Percentiles rank a stretch among this genome's conserved stretches.
Evolutionary conservation across 2,113 vertebrate species (phyloP).

Genomic region (Halichoeres trimaculatus): DNA sequence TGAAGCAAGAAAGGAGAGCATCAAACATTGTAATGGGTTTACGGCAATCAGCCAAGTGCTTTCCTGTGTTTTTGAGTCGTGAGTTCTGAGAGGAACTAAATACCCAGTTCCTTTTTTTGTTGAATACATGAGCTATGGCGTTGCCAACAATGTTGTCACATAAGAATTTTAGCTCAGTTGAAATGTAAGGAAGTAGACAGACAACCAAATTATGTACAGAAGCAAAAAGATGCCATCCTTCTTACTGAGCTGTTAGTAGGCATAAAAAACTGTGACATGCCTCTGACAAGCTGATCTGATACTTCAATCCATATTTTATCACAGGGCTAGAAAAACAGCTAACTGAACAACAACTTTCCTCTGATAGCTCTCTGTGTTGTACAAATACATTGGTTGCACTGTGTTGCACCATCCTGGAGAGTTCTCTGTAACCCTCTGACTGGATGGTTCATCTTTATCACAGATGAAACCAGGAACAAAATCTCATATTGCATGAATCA

Average conservation of each 20-base stretch:
- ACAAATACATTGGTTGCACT: conserved; percentile 44
- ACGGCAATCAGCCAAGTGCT: background rate
- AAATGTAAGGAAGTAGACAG: background rate
- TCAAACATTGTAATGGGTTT: conserved; percentile 15
- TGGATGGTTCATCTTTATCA: conserved; percentile 24
- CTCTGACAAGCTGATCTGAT: background rate
- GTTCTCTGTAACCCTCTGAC: conserved; percentile 1
- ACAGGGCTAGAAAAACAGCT: background rate
- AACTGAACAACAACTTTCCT: conserved; percentile 18
- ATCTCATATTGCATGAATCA: conserved; percentile 17
- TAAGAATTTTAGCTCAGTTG: background rate
- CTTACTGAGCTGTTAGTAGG: background rate
- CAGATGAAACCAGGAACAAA: conserved; percentile 19
- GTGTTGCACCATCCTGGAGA: conserved; percentile 24
- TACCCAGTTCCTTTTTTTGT: conserved; percentile 1
- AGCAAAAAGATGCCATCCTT: conserved; percentile 1
- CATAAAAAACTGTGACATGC: background rate
- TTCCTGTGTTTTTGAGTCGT: background rate
- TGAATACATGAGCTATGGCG: background rate
- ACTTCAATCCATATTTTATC: background rate
- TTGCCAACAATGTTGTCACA: background rate
- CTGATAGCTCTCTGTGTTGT: background rate
- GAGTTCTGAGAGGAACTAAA: conserved; percentile 5
- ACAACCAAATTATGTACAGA: conserved; percentile 4
- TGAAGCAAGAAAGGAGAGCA: conserved; percentile 26